Evolutionary conservation across 1,140 invertebrate species (phyloP), one percentile per base, ranked within the genome.

Genomic region (Scaptodrosophila lebanonensis): DNA sequence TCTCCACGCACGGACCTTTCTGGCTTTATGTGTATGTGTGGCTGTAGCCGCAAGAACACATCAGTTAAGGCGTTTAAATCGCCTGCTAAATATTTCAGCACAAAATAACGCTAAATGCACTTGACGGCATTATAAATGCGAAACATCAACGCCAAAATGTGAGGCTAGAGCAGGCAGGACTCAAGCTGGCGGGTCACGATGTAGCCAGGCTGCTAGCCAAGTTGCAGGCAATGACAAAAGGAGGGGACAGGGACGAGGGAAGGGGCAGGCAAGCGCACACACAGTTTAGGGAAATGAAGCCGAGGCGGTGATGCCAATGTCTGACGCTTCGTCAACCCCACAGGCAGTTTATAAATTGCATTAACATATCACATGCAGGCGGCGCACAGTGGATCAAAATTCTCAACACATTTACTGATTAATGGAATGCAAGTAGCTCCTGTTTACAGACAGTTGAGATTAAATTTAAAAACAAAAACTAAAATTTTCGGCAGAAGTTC

Each of bases 41-140:
- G 3, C 22, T 25, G 3, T 25, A 25, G 22, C 22, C 22, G 8
- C 22, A 25, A 8, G 22, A 25, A 25, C 22, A 25, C 22, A 25
- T 4, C 22, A 25, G 22, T 25, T 25, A 25, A 25, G 22, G 48
- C 64, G 20, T 54, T 54, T 60, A 66, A 67, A 63, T 64, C 62
- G 60, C 47, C 70, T 51, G 17, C 36, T 54, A 59, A 69, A 67
- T 76, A 69, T 76, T 68, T 66, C 49, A 76, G 53, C 20, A 42
- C 53, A 59, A 58, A 52, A 56, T 48, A 75, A 61, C 61, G 59
- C 50, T 67, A 38, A 64, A 67, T 67, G 58, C 70, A 65, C 47
- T 65, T 75, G 64, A 73, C 60, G 58, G 60, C 64, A 65, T 68
- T 58, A 58, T 73, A 60, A 75, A 75, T 75, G 65, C 61, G 67